These are phyloP conservation scores for Girardinus metallicus DNA, from an alignment of 2,797 vertebrate species.

Conservation along the genomic window DNA sequence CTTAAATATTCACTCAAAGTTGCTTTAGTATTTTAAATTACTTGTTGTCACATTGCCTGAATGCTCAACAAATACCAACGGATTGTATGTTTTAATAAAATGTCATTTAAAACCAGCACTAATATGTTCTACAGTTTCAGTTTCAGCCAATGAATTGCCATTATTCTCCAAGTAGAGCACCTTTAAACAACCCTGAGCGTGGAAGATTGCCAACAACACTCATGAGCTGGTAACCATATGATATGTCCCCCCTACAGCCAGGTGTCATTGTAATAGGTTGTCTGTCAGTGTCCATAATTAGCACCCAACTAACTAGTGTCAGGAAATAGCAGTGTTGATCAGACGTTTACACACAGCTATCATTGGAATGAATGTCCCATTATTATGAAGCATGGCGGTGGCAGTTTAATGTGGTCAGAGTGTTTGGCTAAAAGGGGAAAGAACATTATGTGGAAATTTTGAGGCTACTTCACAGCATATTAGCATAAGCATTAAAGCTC, in stretches of 20 bases:
- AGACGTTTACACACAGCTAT: not conserved
- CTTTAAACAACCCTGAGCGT: not conserved
- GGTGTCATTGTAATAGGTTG: not conserved
- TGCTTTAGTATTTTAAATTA: not conserved
- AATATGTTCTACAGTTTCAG: not conserved
- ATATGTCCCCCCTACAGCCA: not conserved
- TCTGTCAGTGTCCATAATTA: not conserved
- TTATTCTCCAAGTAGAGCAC: not conserved
- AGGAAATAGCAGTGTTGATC: not conserved
- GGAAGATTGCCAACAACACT: not conserved
- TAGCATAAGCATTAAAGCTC: not conserved
- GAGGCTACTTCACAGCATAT: not conserved
- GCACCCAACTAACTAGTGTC: not conserved
- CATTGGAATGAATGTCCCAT: not conserved
- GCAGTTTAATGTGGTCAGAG: not conserved
- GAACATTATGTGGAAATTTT: not conserved
- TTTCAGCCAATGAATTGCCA: not conserved
- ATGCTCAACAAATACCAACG: not conserved
- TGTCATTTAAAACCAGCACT: not conserved
- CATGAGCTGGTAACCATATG: not conserved
- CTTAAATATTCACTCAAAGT: not conserved
- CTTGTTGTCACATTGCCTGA: not conserved
- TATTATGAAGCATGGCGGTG: not conserved
- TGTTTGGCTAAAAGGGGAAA: not conserved
- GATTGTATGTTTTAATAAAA: not conserved